A percentile compares a stretch with the other conserved stretches of the same genome.
Evolutionary conservation across 2,113 vertebrate species (phyloP).

Genomic region (Meles meles): DNA sequence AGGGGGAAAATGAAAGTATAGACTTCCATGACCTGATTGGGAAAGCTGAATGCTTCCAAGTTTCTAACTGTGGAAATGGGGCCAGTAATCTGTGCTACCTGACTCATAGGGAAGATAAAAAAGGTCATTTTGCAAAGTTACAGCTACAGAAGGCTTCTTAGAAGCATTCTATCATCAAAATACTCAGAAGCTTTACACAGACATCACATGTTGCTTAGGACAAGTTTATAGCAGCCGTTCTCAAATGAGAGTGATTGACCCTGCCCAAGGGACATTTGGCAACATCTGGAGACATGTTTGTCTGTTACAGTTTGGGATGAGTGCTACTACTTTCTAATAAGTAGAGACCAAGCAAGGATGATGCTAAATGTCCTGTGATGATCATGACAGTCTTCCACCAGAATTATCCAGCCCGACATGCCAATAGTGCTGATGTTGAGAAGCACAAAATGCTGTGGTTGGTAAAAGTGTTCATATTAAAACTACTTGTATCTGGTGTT

Average conservation of each 20-base stretch:
- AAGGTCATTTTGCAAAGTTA: conserved; percentile 47
- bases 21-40: conserved; percentile 49
- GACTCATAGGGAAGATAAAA: conserved; percentile 64
- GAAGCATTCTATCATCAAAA: conserved; percentile 38
- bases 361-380: background rate
- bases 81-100: conserved; percentile 56
- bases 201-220: background rate
- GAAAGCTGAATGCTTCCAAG: conserved; percentile 39
- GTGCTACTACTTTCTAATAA: background rate
- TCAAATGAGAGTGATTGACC: background rate
- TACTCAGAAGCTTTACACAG: background rate
- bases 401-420: background rate
- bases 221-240: background rate
- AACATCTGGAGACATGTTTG: background rate
- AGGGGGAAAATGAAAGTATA: conserved; percentile 27
- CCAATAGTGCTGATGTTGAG: background rate
- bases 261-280: background rate
- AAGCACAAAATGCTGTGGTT: background rate
- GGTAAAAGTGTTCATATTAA: background rate
- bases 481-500: background rate
- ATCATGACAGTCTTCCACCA: background rate
- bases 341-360: background rate
- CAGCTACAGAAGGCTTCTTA: conserved; percentile 12
- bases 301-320: background rate
- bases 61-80: conserved; percentile 68